A percentile compares a stretch with the other conserved stretches of the same genome.
Conservation (phyloP, 2,113 vertebrate species). For the Istiophorus platypterus region DNA sequence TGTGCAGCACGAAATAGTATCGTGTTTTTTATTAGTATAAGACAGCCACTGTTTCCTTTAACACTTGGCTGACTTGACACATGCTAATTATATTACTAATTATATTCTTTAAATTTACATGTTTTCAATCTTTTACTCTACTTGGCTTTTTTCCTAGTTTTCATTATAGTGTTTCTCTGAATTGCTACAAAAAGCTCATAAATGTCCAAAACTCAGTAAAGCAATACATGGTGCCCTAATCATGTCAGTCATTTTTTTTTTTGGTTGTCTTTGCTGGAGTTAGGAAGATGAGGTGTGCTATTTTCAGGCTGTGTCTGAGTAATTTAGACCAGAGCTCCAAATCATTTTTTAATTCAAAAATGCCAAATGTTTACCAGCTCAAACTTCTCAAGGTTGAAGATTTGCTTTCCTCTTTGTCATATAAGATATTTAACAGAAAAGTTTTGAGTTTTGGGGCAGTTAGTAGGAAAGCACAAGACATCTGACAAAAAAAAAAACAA, state of each 20-base stretch:
- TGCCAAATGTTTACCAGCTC: too few relatives aligned
- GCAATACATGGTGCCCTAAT: conserved; percentile 5
- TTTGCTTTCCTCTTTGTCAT: too few relatives aligned
- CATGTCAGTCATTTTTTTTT: neutral
- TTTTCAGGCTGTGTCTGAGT: neutral
- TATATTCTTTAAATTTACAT: neutral
- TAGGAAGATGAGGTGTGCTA: neutral
- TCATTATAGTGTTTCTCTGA: neutral
- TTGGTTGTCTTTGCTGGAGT: conserved; percentile 37
- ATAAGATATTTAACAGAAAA: too few relatives aligned
- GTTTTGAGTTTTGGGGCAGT: too few relatives aligned
- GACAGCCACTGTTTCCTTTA: neutral
- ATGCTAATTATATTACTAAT: neutral
- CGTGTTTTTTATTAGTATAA: neutral
- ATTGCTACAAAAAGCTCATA: neutral
- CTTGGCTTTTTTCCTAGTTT: neutral
- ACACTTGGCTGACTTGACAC: neutral
- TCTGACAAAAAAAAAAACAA: too few relatives aligned
- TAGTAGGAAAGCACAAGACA: too few relatives aligned
- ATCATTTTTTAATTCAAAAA: too few relatives aligned
- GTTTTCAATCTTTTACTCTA: neutral
- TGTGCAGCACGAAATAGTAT: neutral
- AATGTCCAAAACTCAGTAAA: neutral
- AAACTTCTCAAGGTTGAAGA: too few relatives aligned
- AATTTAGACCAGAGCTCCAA: conserved; percentile 22